phyloP scores from a whole-genome alignment of 2,888 invertebrate species.

The Microdon myrmicae region DNA sequence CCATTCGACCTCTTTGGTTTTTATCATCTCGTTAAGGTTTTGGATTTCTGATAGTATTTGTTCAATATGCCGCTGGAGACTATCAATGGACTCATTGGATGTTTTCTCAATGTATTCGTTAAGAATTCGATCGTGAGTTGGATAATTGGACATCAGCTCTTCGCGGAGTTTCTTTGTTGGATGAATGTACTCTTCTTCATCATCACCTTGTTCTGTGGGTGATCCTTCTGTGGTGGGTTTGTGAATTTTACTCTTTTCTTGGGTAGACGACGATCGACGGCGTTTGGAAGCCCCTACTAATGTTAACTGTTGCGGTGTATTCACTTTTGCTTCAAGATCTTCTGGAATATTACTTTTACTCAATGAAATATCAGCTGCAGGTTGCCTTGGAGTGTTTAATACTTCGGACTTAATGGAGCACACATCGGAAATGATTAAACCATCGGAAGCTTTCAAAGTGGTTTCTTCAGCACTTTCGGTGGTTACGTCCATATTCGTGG shows the following conservation, averaged over 20 bases:
- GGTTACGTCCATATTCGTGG: constrained; percentile 26
- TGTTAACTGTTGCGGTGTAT: constrained; percentile 14
- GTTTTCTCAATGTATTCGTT: constrained; percentile 74
- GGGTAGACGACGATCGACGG: constrained; percentile 30
- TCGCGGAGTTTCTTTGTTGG: constrained; percentile 68
- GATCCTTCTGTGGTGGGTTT: constrained; percentile 10
- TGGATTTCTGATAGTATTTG: constrained; percentile 75
- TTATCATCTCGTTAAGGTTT: constrained; percentile 78
- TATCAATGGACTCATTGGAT: constrained; percentile 72
- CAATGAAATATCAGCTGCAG: constrained; percentile 1
- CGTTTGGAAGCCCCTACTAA: constrained; percentile 24
- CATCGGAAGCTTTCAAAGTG: constrained; percentile 17
- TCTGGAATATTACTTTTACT: too few species aligned
- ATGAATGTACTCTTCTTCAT: constrained; percentile 47
- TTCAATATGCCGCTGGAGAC: constrained; percentile 73
- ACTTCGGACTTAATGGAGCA: constrained; percentile 17
- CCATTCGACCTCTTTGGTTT: constrained; percentile 87
- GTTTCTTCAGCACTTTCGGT: constrained; percentile 17
- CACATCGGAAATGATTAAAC: constrained; percentile 11
- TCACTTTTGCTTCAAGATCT: constrained; percentile 26
- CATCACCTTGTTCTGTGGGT: constrained; percentile 9
- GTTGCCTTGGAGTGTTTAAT: not conserved
- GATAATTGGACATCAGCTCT: constrained; percentile 69
- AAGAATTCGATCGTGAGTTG: constrained; percentile 72
- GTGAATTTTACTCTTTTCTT: constrained; percentile 7